phyloP scores from a whole-genome alignment of 2,113 vertebrate species.

The Eurystomus gularis region DNA sequence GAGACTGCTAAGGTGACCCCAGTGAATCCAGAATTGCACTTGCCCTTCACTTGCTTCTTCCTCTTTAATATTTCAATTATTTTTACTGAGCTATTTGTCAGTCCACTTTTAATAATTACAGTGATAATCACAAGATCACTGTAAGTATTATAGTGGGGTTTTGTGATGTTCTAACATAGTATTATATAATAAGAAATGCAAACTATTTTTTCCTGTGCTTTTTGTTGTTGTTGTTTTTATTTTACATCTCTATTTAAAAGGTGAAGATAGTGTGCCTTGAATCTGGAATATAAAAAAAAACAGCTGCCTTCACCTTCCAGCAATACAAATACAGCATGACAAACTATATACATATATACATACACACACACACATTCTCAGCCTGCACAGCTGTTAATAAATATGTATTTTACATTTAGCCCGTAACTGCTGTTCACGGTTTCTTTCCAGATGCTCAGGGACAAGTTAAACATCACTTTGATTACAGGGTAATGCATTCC shows the following conservation, averaged over 20 bases:
- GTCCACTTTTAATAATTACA: background rate
- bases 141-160: background rate
- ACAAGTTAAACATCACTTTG: background rate
- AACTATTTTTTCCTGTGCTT: background rate
- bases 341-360: background rate
- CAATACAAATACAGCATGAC: background rate
- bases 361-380: fast-evolving
- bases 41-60: background rate
- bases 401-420: background rate
- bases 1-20: background rate
- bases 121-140: background rate
- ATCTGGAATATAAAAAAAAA: background rate
- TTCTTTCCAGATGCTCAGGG: background rate
- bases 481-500: background rate
- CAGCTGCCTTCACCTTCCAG: background rate
- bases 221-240: background rate
- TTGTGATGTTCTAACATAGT: background rate
- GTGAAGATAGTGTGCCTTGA: background rate
- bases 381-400: background rate
- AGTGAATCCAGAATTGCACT: background rate
- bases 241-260: background rate
- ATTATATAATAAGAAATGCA: background rate
- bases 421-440: background rate
- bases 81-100: background rate
- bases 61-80: background rate